phyloP scores from a whole-genome alignment of 2,888 invertebrate genomes.

The Limenitis camilla region DNA sequence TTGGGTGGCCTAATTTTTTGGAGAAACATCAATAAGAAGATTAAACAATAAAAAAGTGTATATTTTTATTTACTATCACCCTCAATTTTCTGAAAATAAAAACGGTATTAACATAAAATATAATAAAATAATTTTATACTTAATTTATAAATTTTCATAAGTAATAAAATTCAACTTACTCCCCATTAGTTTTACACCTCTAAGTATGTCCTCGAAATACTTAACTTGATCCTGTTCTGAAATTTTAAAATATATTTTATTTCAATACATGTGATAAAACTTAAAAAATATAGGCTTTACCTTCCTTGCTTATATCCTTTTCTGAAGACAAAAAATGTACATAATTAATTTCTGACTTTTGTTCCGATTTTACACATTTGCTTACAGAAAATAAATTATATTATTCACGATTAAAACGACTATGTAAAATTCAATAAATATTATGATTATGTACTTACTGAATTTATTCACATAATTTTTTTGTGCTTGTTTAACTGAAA shows the following conservation, averaged over 20 bases:
- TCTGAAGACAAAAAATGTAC: conserved; percentile 24
- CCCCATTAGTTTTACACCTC: conserved; percentile 20
- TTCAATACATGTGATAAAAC: not conserved
- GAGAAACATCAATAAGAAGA: too few species aligned
- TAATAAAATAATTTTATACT: too few species aligned
- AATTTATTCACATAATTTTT: conserved; percentile 9
- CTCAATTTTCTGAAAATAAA: too few species aligned
- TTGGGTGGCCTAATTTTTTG: too few species aligned
- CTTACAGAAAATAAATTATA: too few species aligned
- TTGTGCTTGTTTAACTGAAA: conserved; percentile 15
- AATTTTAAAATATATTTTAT: conserved; percentile 1
- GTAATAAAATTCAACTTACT: conserved; percentile 3
- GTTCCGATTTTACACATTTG: too few species aligned
- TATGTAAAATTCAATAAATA: not conserved
- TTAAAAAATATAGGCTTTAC: conserved; percentile 24
- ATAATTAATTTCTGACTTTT: too few species aligned
- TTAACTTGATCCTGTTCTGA: conserved; percentile 27
- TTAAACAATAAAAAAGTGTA: too few species aligned
- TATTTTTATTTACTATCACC: too few species aligned
- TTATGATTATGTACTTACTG: conserved; percentile 10
- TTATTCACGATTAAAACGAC: not conserved
- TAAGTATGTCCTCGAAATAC: conserved; percentile 25
- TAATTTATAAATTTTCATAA: not conserved
- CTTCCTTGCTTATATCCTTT: conserved; percentile 37
- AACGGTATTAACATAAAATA: too few species aligned